Percentiles rank a stretch among this genome's conserved stretches.
Evolutionary conservation across 2,113 vertebrate species (phyloP).

Genomic region (Melanocharis versteri): DNA sequence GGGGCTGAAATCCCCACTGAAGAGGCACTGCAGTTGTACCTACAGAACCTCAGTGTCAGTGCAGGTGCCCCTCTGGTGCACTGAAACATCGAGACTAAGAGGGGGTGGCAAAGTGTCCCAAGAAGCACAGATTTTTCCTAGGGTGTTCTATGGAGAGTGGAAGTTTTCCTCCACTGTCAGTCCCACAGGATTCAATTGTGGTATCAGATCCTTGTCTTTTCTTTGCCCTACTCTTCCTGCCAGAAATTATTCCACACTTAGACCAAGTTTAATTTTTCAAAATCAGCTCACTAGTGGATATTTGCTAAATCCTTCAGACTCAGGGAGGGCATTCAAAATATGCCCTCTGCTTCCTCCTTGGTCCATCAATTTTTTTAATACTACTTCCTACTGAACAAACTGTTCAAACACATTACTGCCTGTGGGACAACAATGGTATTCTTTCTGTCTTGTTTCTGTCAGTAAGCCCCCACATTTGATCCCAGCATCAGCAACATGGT

Average conservation of each 20-base stretch:
- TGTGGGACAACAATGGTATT: neutral
- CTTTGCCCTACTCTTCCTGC: neutral
- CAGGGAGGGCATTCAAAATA: neutral
- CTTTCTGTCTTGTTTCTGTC: neutral
- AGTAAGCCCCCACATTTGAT: neutral
- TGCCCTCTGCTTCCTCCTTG: neutral
- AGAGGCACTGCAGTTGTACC: neutral
- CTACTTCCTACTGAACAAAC: neutral
- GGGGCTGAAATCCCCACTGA: neutral
- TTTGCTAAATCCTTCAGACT: neutral
- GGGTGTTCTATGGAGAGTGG: neutral
- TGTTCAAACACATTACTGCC: neutral
- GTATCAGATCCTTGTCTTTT: neutral
- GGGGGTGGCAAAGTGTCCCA: neutral
- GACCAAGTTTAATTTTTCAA: neutral
- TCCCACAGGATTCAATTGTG: neutral
- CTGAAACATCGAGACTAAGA: fast-evolving
- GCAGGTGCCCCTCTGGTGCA: neutral
- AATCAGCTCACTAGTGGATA: neutral
- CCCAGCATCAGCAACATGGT: neutral
- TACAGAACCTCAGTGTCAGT: neutral
- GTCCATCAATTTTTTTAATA: neutral
- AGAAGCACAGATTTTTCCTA: neutral
- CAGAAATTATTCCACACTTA: neutral
- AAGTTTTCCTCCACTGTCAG: neutral